phyloP scores from a whole-genome alignment of 2,888 invertebrate species.

The Stenichneumon culpator region DNA sequence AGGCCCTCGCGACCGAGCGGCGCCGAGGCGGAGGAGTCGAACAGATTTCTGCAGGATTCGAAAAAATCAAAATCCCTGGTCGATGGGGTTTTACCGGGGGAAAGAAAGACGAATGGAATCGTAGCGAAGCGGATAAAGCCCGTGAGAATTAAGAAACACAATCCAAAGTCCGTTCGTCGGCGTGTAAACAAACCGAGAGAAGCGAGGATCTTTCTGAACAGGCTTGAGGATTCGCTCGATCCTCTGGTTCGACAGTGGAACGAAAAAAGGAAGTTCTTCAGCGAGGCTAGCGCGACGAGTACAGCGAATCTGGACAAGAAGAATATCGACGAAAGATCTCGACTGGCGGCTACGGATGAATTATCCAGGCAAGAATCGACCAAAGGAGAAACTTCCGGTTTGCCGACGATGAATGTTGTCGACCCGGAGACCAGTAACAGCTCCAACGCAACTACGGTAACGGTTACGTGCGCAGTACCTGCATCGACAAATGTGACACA shows the following conservation, averaged over 20 bases:
- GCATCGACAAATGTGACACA: not conserved
- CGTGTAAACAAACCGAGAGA: constrained; percentile 9
- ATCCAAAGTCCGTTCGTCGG: constrained; percentile 2
- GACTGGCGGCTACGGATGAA: not conserved
- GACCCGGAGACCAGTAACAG: not conserved
- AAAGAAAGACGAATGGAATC: not conserved
- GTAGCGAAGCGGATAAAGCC: not conserved
- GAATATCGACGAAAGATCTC: not conserved
- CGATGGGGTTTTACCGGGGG: too few relatives aligned
- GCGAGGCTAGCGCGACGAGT: not conserved
- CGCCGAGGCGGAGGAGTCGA: not conserved
- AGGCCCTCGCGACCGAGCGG: not conserved
- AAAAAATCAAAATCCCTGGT: not conserved
- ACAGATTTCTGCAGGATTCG: not conserved
- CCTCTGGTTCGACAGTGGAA: constrained; percentile 65
- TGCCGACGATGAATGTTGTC: not conserved
- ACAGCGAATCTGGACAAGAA: not conserved
- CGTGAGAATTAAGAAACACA: not conserved
- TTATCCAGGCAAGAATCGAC: not conserved
- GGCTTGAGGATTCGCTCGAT: constrained; percentile 63
- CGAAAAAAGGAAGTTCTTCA: constrained; percentile 12
- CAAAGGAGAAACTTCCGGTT: not conserved
- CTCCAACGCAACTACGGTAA: not conserved
- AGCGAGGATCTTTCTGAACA: constrained; percentile 43
- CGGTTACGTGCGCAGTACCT: not conserved